phyloP scores from a whole-genome alignment of 2,797 vertebrate genomes.

The Alectoris magna region DNA sequence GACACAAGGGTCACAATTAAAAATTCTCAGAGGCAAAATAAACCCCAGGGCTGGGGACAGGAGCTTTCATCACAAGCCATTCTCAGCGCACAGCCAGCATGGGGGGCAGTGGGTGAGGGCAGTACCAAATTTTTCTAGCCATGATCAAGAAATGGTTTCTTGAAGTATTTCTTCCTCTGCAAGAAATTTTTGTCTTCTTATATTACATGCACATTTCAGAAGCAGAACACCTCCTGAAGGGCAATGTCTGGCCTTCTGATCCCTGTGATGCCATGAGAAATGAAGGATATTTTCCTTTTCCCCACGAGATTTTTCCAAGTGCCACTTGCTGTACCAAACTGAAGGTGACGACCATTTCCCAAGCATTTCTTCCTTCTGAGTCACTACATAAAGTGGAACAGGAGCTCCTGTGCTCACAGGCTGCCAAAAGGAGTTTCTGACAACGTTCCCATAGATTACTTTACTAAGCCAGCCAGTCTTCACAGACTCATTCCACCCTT shows the following conservation, averaged over 20 bases:
- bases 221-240: neutral
- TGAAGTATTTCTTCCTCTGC: neutral
- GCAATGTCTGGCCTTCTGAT: neutral
- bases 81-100: neutral
- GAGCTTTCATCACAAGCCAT: neutral
- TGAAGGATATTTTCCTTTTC: neutral
- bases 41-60: neutral
- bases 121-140: rapidly evolving
- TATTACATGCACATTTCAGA: rapidly evolving
- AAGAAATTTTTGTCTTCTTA: neutral
- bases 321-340: neutral
- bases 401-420: neutral
- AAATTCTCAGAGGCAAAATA: neutral
- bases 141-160: neutral
- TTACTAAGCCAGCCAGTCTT: neutral
- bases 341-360: neutral
- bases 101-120: neutral
- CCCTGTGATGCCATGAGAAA: neutral
- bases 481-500: neutral
- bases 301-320: neutral
- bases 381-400: neutral
- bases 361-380: neutral
- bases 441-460: neutral
- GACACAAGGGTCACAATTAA: neutral
- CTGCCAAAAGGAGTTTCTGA: neutral